A percentile compares a stretch with the other conserved stretches of the same genome.
phyloP scores from a whole-genome alignment of 2,113 vertebrate species.

The Elgaria multicarinata region DNA sequence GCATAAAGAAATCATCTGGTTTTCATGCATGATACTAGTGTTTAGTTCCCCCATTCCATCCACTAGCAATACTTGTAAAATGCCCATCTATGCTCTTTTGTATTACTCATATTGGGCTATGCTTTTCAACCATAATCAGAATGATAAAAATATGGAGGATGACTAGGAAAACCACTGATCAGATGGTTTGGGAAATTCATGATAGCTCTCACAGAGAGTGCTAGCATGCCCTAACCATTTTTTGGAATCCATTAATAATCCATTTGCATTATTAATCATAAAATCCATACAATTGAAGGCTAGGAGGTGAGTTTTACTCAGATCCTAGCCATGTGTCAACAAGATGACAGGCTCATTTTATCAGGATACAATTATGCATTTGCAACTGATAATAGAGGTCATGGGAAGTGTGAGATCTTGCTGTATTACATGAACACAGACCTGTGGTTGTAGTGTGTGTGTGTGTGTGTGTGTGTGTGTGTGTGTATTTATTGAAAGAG shows the following conservation, averaged over 20 bases:
- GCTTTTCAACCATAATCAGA: constrained; percentile 6
- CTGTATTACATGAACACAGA: constrained; percentile 51
- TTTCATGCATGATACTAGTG: background rate
- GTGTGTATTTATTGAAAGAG: constrained; percentile 32
- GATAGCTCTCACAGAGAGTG: constrained; percentile 20
- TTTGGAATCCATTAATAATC: constrained; percentile 47
- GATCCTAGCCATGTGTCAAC: constrained; percentile 63
- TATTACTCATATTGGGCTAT: constrained; percentile 9
- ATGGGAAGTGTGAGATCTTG: constrained; percentile 46
- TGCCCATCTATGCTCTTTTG: background rate
- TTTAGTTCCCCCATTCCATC: background rate
- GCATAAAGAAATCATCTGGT: background rate
- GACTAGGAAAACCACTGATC: constrained; percentile 51
- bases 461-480: constrained; percentile 28
- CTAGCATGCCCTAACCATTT: constrained; percentile 42
- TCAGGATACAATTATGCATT: constrained; percentile 45
- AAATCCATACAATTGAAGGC: constrained; percentile 43
- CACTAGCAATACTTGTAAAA: background rate
- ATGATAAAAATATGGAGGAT: constrained; percentile 43
- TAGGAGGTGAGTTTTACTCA: constrained; percentile 62
- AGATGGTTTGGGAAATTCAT: constrained; percentile 57
- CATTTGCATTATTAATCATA: constrained; percentile 66
- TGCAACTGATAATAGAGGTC: constrained; percentile 50
- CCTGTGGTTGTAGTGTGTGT: constrained; percentile 1
- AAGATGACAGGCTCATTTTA: constrained; percentile 56